phyloP scores from a whole-genome alignment of 1,140 invertebrate species.

The Drosophila lacteicornis region DNA sequence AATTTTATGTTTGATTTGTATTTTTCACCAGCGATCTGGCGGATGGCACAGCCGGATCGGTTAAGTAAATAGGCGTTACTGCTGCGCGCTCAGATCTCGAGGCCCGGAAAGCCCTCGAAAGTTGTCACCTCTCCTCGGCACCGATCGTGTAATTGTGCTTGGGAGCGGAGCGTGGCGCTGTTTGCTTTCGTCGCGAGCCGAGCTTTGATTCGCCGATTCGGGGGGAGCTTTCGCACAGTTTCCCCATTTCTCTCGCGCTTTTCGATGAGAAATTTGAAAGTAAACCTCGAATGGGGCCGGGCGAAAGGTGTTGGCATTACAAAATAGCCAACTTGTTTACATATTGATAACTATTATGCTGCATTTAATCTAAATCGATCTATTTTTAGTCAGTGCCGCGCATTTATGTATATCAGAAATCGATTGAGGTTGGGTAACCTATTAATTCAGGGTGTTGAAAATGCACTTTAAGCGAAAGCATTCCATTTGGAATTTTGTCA shows the following conservation, averaged over 20 bases:
- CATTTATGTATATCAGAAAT: neutral
- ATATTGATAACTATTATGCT: conserved; percentile 41
- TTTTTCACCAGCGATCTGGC: conserved; percentile 3
- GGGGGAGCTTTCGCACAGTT: conserved; percentile 28
- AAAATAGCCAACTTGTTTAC: conserved; percentile 46
- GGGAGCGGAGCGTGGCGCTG: conserved; percentile 24
- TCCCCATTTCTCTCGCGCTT: conserved; percentile 32
- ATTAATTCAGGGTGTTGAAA: conserved; percentile 1
- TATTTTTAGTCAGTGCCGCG: conserved; percentile 33
- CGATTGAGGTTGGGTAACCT: conserved; percentile 39
- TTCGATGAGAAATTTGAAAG: conserved; percentile 37
- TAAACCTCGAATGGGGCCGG: conserved; percentile 40
- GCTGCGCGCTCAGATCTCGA: conserved; percentile 19
- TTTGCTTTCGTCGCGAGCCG: conserved; percentile 24
- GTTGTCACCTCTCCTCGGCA: conserved; percentile 34
- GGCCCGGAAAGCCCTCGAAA: conserved; percentile 23
- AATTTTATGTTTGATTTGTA: neutral
- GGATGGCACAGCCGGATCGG: conserved; percentile 41
- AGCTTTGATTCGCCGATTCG: conserved; percentile 25
- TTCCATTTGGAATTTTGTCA: neutral
- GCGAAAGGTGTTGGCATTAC: conserved; percentile 68
- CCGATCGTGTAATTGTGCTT: conserved; percentile 48
- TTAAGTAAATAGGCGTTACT: conserved; percentile 46
- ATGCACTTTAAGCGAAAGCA: neutral
- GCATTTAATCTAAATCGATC: conserved; percentile 17